These are phyloP conservation scores for Empidonax alnorum DNA, from an alignment of 2,113 vertebrate genomes.

Conservation along the genomic window DNA sequence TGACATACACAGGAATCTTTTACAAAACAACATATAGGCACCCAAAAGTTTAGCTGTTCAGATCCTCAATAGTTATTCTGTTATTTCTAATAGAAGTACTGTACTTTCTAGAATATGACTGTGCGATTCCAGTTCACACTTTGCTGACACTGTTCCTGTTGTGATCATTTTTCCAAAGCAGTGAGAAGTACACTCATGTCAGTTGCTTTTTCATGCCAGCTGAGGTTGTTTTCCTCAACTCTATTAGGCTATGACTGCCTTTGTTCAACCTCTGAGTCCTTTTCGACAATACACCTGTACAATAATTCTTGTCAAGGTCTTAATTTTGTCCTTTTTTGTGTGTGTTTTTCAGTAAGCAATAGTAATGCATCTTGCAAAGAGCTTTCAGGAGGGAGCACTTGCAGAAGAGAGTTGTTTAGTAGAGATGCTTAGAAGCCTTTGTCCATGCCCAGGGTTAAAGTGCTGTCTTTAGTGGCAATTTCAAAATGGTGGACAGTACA, in stretches of 20 bases:
- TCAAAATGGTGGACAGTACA: background rate
- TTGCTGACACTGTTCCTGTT: background rate
- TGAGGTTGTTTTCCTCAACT: background rate
- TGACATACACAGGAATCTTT: background rate
- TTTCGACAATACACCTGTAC: background rate
- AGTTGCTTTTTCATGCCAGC: background rate
- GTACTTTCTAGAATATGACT: background rate
- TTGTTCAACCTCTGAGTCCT: background rate
- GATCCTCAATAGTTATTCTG: background rate
- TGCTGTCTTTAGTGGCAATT: background rate
- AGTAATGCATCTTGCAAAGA: background rate
- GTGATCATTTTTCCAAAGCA: background rate
- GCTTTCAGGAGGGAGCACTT: background rate
- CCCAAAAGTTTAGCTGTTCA: background rate
- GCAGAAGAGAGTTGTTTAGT: background rate
- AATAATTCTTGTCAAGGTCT: background rate
- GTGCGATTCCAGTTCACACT: background rate
- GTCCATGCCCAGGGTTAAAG: background rate
- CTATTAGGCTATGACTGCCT: background rate
- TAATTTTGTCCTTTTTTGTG: background rate
- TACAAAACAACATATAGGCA: background rate
- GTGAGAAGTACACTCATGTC: fast-evolving
- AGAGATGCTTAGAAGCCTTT: background rate
- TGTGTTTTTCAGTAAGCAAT: background rate
- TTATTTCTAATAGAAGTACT: background rate